Conservation (phyloP, 2,888 invertebrate genomes). For the Ctena decussata region DNA sequence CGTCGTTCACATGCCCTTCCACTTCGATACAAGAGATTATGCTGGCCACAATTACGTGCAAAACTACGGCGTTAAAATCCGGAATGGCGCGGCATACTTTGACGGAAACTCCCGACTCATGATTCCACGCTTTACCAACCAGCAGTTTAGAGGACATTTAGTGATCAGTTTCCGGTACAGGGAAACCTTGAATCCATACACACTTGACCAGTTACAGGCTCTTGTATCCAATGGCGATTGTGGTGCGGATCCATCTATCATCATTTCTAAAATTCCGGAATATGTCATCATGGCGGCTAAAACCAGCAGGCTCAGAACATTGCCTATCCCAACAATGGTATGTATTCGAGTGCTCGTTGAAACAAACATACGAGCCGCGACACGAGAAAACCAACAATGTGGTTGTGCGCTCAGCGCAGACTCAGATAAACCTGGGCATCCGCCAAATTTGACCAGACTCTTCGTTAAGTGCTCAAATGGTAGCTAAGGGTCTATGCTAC, state of each 20-base stretch:
- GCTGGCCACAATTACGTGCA: conserved; percentile 65
- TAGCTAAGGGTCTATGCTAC: no score
- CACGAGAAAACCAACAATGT: no score
- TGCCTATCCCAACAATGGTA: conserved; percentile 57
- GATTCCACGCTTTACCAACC: conserved; percentile 77
- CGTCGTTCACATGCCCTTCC: conserved; percentile 71
- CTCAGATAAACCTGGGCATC: no score
- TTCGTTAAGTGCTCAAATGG: no score
- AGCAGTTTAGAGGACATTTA: conserved; percentile 72
- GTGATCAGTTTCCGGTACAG: conserved; percentile 75
- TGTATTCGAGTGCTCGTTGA: no score
- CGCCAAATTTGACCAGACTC: no score
- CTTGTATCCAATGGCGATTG: conserved; percentile 81
- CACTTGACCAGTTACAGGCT: conserved; percentile 61
- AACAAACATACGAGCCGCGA: no score
- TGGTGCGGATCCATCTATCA: conserved; percentile 73
- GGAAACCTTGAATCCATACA: conserved; percentile 24
- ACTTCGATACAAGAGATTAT: conserved; percentile 52
- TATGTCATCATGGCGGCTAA: conserved; percentile 68
- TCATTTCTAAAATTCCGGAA: conserved; percentile 69
- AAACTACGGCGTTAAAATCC: conserved; percentile 72
- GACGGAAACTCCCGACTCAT: conserved; percentile 74
- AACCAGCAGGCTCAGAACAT: conserved; percentile 42
- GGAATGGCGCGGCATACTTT: conserved; percentile 71
- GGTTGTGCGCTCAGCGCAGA: no score